Conservation (phyloP, 2,113 vertebrate species). For the Garra rufa region DNA sequence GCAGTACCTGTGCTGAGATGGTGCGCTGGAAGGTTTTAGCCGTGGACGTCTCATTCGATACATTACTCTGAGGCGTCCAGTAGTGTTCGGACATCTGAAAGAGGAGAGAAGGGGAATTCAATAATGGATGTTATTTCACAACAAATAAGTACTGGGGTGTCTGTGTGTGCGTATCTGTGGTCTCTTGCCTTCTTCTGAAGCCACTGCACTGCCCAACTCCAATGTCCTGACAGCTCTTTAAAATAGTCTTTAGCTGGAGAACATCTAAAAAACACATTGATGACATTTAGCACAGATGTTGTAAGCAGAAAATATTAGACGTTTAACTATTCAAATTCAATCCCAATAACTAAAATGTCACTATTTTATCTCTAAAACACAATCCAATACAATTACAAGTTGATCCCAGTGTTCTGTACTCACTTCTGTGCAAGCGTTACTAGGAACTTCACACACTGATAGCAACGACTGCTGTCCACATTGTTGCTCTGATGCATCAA, state of each 20-base stretch:
- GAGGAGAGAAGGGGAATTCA: conserved; percentile 42
- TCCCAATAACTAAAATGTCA: not conserved
- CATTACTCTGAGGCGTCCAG: conserved; percentile 97
- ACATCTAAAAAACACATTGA: conserved; percentile 78
- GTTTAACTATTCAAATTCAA: too few relatives aligned
- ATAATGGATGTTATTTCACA: not conserved
- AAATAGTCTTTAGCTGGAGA: conserved; percentile 97
- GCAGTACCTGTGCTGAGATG: conserved; percentile 94
- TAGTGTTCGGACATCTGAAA: conserved; percentile 98
- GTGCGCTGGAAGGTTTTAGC: conserved; percentile 99
- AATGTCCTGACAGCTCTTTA: conserved; percentile 96
- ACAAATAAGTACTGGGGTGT: not conserved
- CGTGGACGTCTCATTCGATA: conserved; percentile 98
- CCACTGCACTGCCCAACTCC: conserved; percentile 99
- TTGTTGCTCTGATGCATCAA: conserved; percentile 99
- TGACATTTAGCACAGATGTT: not conserved
- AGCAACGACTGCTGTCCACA: conserved; percentile 97
- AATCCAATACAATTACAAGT: not conserved
- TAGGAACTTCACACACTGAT: conserved; percentile 98
- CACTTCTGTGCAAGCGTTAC: conserved; percentile 98
- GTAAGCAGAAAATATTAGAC: not conserved
- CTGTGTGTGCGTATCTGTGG: not conserved
- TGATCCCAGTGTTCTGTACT: conserved; percentile 67
- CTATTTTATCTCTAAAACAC: not conserved
- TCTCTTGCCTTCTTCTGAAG: conserved; percentile 90